Evolutionary conservation across 2,888 invertebrate genomes (phyloP).

Genomic region (Philopedon plagiatum): DNA sequence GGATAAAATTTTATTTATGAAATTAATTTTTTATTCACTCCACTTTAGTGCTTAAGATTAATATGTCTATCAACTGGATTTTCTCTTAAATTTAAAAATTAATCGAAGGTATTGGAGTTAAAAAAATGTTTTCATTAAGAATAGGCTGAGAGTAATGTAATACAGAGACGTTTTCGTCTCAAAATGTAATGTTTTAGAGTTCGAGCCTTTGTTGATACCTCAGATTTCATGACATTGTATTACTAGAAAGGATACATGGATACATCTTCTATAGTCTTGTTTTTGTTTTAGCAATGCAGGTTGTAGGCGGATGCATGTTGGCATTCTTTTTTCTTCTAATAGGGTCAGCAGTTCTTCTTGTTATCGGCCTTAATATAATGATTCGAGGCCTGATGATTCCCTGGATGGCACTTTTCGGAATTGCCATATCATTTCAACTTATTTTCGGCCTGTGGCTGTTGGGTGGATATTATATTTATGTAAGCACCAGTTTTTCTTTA

Average conservation of each 20-base stretch:
- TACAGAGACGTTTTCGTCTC: too few species aligned
- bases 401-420: slow-evolving; percentile 80
- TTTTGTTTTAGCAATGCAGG: slow-evolving; percentile 78
- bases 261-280: too few species aligned
- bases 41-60: background rate
- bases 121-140: too few species aligned
- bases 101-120: too few species aligned
- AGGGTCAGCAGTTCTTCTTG: slow-evolving; percentile 73
- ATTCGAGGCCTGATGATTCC: slow-evolving; percentile 87
- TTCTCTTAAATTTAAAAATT: too few species aligned
- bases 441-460: slow-evolving; percentile 88
- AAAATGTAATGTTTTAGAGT: too few species aligned
- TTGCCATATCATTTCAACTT: slow-evolving; percentile 82
- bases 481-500: too few species aligned
- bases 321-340: slow-evolving; percentile 74
- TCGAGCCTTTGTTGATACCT: too few species aligned
- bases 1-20: slow-evolving; percentile 19
- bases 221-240: too few species aligned
- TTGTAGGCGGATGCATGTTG: slow-evolving; percentile 78
- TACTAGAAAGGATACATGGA: too few species aligned
- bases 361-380: slow-evolving; percentile 77
- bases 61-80: too few species aligned
- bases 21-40: background rate
- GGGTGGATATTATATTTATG: slow-evolving; percentile 92
- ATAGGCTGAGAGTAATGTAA: too few species aligned